A percentile compares a stretch with the other conserved stretches of the same genome.
Evolutionary conservation across 2,888 invertebrate genomes (phyloP).

Genomic region (Ormyrus pomaceus): DNA sequence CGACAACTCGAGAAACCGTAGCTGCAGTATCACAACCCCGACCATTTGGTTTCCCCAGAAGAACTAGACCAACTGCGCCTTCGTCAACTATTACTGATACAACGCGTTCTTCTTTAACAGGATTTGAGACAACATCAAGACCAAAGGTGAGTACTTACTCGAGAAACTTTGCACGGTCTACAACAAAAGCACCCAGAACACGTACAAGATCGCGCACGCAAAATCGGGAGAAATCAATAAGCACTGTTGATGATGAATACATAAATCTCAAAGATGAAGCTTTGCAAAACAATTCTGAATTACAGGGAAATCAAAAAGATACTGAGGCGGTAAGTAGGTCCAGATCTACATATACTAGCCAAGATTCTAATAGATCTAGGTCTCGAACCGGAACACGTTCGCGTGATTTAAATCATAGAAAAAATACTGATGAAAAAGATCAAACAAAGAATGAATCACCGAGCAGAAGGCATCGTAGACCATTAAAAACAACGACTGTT

Average conservation of each 20-base stretch:
- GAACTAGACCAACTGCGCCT: conserved; percentile 73
- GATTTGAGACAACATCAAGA: conserved; percentile 65
- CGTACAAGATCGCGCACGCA: conserved; percentile 62
- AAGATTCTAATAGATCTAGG: conserved; percentile 60
- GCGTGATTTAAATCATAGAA: conserved; percentile 25
- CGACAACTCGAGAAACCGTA: conserved; percentile 61
- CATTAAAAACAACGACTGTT: conserved; percentile 38
- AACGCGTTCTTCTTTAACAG: conserved; percentile 55
- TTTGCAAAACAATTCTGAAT: conserved; percentile 52
- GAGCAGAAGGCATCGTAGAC: conserved; percentile 51
- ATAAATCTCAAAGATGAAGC: conserved; percentile 49
- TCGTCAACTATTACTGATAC: conserved; percentile 61
- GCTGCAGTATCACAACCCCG: conserved; percentile 77
- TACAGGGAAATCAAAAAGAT: conserved; percentile 51
- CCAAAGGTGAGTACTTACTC: conserved; percentile 73
- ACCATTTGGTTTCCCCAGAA: conserved; percentile 77
- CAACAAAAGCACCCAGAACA: conserved; percentile 61
- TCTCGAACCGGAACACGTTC: conserved; percentile 33
- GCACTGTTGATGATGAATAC: conserved; percentile 55
- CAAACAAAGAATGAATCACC: conserved; percentile 14
- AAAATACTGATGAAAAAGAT: conserved; percentile 18
- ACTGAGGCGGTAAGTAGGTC: conserved; percentile 53
- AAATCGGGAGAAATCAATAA: conserved; percentile 64
- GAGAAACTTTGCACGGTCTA: conserved; percentile 71
- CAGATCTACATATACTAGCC: conserved; percentile 53